Conservation (phyloP, 1,140 invertebrate genomes). For the Ephestia elutella region DNA sequence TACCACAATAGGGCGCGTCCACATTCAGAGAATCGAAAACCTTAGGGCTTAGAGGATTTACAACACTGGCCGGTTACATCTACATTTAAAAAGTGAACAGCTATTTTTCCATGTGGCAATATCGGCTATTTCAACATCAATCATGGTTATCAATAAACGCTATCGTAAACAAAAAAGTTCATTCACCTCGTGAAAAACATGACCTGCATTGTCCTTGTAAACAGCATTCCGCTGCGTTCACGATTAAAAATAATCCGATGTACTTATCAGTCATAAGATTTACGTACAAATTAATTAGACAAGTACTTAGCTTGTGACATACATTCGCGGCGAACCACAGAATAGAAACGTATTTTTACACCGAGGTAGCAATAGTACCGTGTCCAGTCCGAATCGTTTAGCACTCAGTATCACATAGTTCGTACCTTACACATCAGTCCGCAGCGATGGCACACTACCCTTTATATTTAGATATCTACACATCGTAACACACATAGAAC, state of each 20-base stretch:
- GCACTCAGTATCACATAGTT: conserved; percentile 30
- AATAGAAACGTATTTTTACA: conserved; percentile 11
- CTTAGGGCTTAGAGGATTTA: conserved; percentile 3
- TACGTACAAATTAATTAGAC: conserved; percentile 15
- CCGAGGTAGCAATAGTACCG: conserved; percentile 28
- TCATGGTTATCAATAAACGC: conserved; percentile 2
- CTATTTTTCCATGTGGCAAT: conserved; percentile 2
- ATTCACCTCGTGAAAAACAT: conserved; percentile 2
- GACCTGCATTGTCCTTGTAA: neutral
- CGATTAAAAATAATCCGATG: conserved; percentile 33
- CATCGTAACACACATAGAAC: conserved; percentile 61
- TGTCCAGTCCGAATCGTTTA: conserved; percentile 25
- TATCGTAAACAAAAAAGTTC: conserved; percentile 1
- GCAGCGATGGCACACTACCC: conserved; percentile 49
- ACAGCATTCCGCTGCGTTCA: neutral
- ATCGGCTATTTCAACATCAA: conserved; percentile 3
- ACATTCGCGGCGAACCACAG: conserved; percentile 13
- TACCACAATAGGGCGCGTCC: neutral
- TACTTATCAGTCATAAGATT: conserved; percentile 49
- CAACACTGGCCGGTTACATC: conserved; percentile 11
- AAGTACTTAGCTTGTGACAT: conserved; percentile 46
- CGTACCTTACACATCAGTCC: conserved; percentile 19
- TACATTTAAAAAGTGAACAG: conserved; percentile 4
- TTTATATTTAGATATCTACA: conserved; percentile 45
- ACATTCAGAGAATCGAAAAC: neutral